phyloP scores from a whole-genome alignment of 2,797 vertebrate genomes.

The Eulemur albifrons region DNA sequence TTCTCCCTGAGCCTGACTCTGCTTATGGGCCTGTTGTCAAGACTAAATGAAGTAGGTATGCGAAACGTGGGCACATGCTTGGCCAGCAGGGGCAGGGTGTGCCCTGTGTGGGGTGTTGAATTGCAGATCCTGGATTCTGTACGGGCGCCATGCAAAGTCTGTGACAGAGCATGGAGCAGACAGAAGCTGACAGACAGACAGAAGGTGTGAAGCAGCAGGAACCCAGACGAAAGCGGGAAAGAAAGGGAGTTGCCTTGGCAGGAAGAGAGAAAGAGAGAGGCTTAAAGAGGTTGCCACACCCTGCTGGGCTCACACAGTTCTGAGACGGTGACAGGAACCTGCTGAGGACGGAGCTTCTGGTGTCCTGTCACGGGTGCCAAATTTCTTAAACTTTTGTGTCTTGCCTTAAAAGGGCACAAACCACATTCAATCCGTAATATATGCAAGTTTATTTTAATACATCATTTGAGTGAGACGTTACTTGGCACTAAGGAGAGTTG shows the following conservation, averaged over 20 bases:
- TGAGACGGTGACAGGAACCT: neutral
- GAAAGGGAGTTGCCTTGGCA: neutral
- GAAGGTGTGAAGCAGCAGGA: neutral
- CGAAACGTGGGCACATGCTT: rapidly evolving
- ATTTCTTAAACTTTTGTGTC: neutral
- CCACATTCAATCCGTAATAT: neutral
- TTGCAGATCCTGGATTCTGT: neutral
- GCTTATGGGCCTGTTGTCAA: neutral
- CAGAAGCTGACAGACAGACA: neutral
- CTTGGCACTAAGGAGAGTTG: neutral
- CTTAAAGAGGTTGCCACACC: no score
- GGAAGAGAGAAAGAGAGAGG: neutral
- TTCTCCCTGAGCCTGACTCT: neutral
- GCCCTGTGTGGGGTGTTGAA: neutral
- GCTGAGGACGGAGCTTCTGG: neutral
- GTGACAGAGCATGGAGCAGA: neutral
- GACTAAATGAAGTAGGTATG: rapidly evolving
- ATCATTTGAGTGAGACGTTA: neutral
- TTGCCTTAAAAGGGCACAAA: neutral
- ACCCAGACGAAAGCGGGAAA: neutral
- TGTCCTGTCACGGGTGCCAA: neutral
- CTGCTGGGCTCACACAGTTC: no score
- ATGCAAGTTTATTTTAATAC: neutral
- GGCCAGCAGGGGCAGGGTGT: neutral
- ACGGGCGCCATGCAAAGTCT: neutral